Evolutionary conservation across 1,140 invertebrate species (phyloP), one percentile per base, ranked within the genome.

Genomic region (Bombus pyrosoma): DNA sequence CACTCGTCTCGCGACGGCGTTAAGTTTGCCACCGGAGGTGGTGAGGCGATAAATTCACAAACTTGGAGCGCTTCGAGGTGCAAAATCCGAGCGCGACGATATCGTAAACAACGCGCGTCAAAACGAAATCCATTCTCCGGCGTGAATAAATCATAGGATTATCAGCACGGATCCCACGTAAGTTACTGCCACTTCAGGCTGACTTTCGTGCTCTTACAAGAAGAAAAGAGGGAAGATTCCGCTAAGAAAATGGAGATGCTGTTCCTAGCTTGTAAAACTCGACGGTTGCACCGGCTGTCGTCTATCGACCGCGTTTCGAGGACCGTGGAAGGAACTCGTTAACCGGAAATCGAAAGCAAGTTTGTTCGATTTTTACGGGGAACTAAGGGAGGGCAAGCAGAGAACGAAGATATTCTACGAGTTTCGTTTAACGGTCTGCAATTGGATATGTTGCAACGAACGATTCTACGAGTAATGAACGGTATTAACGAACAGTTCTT

Each of bases 111-210:
- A 34, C 43, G 32, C 74, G 43, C 34, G 74, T 78, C 64, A n/a
- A 80, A 57, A 57, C 53, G 76, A 62, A 72, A 85, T 80, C 57
- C 53, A 85, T 78, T 84, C 79, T 72, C 76, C 76, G 18, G 2
- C 25, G 37, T 73, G 83, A 85, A 85, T 80, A 85, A 80, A 85
- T 85, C 76, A 71, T 80, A 53, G 41, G 83, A 80, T 80, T 41
- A 62, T 80, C 76, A 37, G 39, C 37, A 34, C 15, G 47, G 53
- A 72, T 79, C 53, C 53, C 15, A n/a, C 18, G 6, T 41, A n/a
- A 53, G 28, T 68, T 34, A 15, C 43, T 28, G 78, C n/a, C 37
- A 73, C 66, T 22, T 18, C 9, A 34, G 43, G 25, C 13, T 37
- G 64, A n/a, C 25, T 71, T 39, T n/a, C 68, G 12, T 43, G 34